Evolutionary conservation across 2,113 vertebrate species (phyloP).

Genomic region (Leptobrachium ailaonicum): DNA sequence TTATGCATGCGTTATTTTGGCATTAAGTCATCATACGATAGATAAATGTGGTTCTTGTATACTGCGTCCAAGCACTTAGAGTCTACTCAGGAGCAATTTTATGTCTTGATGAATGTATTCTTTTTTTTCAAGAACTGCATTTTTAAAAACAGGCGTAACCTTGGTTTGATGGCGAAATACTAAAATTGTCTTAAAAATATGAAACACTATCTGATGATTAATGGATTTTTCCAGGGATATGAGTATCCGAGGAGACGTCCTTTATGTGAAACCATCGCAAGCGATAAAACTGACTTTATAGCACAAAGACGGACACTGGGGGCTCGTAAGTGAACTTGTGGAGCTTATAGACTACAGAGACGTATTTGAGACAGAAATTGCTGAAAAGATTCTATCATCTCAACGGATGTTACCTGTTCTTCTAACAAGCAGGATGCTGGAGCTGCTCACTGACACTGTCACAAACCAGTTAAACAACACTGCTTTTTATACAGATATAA

Average conservation of each 20-base stretch:
- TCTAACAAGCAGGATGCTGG: neutral
- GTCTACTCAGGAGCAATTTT: neutral
- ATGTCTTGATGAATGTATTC: neutral
- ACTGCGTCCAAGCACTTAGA: neutral
- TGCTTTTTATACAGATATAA: no score
- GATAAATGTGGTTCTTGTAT: neutral
- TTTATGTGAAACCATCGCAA: constrained; percentile 23
- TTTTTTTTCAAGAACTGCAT: neutral
- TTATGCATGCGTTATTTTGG: no score
- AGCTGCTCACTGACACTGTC: no score
- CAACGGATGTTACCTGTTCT: neutral
- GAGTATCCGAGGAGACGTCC: constrained; percentile 20
- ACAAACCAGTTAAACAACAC: no score
- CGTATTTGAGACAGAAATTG: neutral
- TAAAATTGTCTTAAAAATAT: constrained; percentile 18
- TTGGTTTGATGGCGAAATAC: constrained; percentile 4
- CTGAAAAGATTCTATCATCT: neutral
- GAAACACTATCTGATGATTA: constrained; percentile 9
- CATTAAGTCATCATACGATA: no score
- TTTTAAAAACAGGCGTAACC: neutral
- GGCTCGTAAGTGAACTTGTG: constrained; percentile 7
- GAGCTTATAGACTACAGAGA: neutral
- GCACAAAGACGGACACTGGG: neutral
- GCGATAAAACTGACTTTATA: constrained; percentile 25
- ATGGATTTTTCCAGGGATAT: constrained; percentile 20